These are phyloP conservation scores for Araneus ventricosus DNA, from an alignment of 1,140 invertebrate species.

Conservation along the genomic window DNA sequence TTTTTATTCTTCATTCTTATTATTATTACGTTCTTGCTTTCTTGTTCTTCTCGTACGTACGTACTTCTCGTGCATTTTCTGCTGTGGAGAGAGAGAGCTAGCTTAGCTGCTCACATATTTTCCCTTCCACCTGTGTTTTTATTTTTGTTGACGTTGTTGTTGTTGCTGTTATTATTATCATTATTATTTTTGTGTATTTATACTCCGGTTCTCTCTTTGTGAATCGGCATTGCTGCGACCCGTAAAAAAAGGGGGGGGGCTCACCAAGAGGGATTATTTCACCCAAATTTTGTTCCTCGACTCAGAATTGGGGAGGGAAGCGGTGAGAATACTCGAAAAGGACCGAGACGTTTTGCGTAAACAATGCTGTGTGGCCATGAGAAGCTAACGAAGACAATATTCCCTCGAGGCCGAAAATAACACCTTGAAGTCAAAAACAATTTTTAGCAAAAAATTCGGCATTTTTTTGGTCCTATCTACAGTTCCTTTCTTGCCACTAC, in stretches of 20 bases:
- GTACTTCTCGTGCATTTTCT: background rate
- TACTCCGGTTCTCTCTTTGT: background rate
- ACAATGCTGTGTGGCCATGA: constrained; percentile 11
- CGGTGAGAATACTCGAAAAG: too few relatives aligned
- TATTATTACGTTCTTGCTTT: background rate
- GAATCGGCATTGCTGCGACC: background rate
- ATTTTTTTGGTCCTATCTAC: too few relatives aligned
- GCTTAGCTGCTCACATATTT: constrained; percentile 2
- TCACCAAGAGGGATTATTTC: constrained; percentile 34
- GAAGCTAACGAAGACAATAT: background rate
- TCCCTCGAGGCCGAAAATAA: background rate
- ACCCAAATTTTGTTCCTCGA: background rate
- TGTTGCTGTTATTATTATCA: constrained; percentile 1
- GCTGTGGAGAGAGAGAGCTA: background rate
- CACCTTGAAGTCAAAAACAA: background rate
- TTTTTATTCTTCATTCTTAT: background rate
- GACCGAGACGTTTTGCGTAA: background rate
- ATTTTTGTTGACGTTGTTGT: constrained; percentile 6
- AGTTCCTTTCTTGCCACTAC: too few relatives aligned
- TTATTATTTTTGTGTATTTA: constrained; percentile 31
- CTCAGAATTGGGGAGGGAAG: background rate
- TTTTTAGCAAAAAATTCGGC: too few relatives aligned
- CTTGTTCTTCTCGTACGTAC: background rate
- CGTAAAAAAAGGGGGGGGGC: background rate
- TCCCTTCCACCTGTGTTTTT: background rate